Evolutionary conservation across 2,888 invertebrate species (phyloP), one percentile per base, ranked within the genome.

Genomic region (Gortyna flavago): DNA sequence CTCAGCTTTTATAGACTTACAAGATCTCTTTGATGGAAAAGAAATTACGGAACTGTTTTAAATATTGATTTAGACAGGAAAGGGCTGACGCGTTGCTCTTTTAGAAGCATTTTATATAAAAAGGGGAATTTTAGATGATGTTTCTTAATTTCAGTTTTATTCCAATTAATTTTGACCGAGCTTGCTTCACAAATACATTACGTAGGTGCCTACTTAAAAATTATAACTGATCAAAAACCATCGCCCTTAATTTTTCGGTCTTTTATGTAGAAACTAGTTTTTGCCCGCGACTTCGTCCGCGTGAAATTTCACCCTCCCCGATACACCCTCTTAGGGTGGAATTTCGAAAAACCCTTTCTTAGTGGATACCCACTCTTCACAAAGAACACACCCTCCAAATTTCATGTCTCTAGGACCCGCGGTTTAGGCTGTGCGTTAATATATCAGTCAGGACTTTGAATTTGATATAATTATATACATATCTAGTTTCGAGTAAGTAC

Each of bases 1-100:
- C 74, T 18, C 57, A 29, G 32, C 35, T 87, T 86, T 84, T 84
- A 77, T 72, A 83, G 72, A 75, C 61, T 84, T 79, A 74, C 74
- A 80, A 87, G 86, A 83, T 83, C 38, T 70, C 64, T 68, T 76
- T 79, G 21, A 62, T 64, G 1, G 62, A 41, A 51, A 72, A 74
- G 61, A 68, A 68, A 75, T 76, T 67, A 77, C 73, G 51, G 62
- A 65, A 67, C 44, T 51, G 35, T 51, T 75, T 75, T 51, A 48
- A 79, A 61, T 80, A 75, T 77, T 83, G 67, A 76, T 76, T 80
- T 18, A 66, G 21, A 54, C 41, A 3, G 25, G 9, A 77, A 66
- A 21, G 16, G 54, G 54, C 38, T n/a, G 41, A n/a, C 38, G 25
- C 18, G 13, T 29, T 25, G 32, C 13, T 57, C 48, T 57, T 78